Evolutionary conservation across 2,888 invertebrate genomes (phyloP), one percentile per base, ranked within the genome.

Genomic region (Trissoscelio sp.): DNA sequence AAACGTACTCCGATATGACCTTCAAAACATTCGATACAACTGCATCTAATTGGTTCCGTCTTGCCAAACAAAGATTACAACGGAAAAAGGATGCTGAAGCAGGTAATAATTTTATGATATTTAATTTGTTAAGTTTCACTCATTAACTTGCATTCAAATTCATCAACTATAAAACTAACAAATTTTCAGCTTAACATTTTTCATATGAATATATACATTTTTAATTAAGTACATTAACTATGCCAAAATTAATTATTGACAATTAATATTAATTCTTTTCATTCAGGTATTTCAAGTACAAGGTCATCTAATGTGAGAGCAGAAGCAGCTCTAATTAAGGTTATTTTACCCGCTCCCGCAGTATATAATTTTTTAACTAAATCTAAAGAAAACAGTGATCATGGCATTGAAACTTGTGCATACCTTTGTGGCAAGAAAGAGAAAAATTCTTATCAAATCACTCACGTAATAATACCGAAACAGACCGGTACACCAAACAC

Each of bases 331-430:
- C 7, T 60, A 22, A 60, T 14, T 11, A 44, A 60, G 44, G 44
- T 60, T 16, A 5, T 44, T 28, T 60, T 60, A 31, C 60, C 60
- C 1, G 20, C 7, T 4, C 44, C 60, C 0, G 60, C 39, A 0
- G 18, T 60, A 1, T 60, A 60, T 28, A 60, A 60, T n/a, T 60
- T 60, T 44, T 28, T 60, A 11, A 28, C 44, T 0, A 60, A 60
- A 31, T 0, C 22, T 12, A 9, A 1, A 12, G 9, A 14, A 0
- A 60, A 60, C 14, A 28, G 28, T 20, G 22, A 60, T 1, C 5
- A 22, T 2, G 28, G 22, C 0, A 28, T 44, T 44, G 60, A 60
- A 28, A 60, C 60, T 12, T 60, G 60, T 28, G 60, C 12, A 11
- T 60, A 22, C 6, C 44, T 60, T 12, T 28, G 60, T n/a, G 60